phyloP scores from a whole-genome alignment of 1,140 invertebrate genomes.

The Zaprionus camerounensis region DNA sequence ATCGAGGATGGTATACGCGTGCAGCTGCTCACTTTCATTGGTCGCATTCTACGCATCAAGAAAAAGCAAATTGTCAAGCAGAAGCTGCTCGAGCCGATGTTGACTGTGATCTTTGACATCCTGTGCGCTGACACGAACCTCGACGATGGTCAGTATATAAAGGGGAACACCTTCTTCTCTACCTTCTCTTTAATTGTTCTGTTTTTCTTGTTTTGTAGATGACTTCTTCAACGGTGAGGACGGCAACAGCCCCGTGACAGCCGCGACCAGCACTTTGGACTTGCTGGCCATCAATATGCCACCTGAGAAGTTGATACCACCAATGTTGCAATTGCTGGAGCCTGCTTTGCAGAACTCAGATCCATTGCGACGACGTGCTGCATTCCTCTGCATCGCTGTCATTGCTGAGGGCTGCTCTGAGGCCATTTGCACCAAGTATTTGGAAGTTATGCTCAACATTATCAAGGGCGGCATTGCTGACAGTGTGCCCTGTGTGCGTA shows the following conservation, averaged over 20 bases:
- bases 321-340: slow-evolving; percentile 88
- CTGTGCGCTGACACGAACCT: slow-evolving; percentile 87
- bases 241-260: slow-evolving; percentile 86
- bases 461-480: slow-evolving; percentile 90
- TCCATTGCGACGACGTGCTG: slow-evolving; percentile 88
- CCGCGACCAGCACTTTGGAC: slow-evolving; percentile 90
- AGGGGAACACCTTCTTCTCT: too few relatives aligned
- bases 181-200: neutral
- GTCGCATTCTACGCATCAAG: slow-evolving; percentile 87
- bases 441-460: slow-evolving; percentile 89
- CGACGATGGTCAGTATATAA: slow-evolving; percentile 86
- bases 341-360: slow-evolving; percentile 86
- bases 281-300: slow-evolving; percentile 91
- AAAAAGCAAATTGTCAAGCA: slow-evolving; percentile 91
- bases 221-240: slow-evolving; percentile 45
- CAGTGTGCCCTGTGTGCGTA: slow-evolving; percentile 86
- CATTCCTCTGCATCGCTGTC: slow-evolving; percentile 90
- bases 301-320: slow-evolving; percentile 90
- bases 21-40: slow-evolving; percentile 89
- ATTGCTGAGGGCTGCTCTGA: slow-evolving; percentile 93
- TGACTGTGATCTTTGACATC: slow-evolving; percentile 88
- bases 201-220: slow-evolving; percentile 20
- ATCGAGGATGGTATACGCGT: slow-evolving; percentile 87
- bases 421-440: slow-evolving; percentile 89
- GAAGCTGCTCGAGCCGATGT: slow-evolving; percentile 89